Base-by-base conservation (phyloP, 2,113 vertebrate species). In the Phyllopteryx taeniolatus region DNA sequence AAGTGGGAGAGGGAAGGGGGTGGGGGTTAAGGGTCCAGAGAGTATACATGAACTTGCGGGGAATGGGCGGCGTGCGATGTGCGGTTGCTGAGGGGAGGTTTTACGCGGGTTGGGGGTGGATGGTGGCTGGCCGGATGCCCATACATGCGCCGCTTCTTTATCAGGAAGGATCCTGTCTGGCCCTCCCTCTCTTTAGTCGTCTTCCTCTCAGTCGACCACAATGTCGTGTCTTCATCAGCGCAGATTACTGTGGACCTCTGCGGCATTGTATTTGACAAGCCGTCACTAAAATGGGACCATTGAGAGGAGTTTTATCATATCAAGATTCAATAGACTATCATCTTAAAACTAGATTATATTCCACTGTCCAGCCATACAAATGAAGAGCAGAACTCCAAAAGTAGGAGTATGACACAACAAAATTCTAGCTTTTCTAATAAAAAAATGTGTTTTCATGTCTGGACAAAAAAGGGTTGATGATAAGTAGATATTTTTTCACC, bases 61-160 rank as follows among this genome's bases (percentile, higher is more conserved):
- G 66, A 86, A 79, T 60, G 61, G 71, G 78, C 71, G 66, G 70
- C 73, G 71, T 33, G 72, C 62, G 70, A 57, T 73, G 62, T 49
- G 64, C 71, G 73, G 61, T 68, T 71, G 67, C 19, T 39, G 71
- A 73, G 73, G 68, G 71, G 70, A 73, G 72, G 39, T 76, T 77
- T 82, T 66, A 6, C 35, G 7, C 2, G 43, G 42, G 35, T 44
- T 14, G 6, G 54, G 31, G 61, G 57, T 44, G 67, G 17, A 1
- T 67, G 73, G 43, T 75, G 72, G 70, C 75, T 86, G 83, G 86
- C 84, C 81, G 53, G 61, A 78, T 87, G 85, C 85, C 86, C 83
- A 85, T 70, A 68, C 76, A 79, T 69, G 63, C 47, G 76, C 67
- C 63, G 68, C 22, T 67, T 65, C 71, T 81, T 79, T 82, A 77